These are phyloP conservation scores for Rafetus swinhoei DNA, from an alignment of 2,113 vertebrate species.

Conservation along the genomic window DNA sequence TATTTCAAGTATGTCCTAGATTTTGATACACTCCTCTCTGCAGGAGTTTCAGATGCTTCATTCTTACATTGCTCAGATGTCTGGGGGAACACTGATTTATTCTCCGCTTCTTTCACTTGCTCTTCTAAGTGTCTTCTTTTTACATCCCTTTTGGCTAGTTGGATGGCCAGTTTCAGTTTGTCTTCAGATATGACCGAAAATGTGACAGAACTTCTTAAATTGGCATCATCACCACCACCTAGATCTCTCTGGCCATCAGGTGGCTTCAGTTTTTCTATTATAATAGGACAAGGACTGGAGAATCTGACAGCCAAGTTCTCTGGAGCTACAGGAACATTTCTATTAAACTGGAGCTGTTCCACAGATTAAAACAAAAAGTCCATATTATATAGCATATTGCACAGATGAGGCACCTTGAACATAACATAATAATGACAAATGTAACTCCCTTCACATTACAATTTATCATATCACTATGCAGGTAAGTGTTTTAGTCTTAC, in stretches of 20 bases:
- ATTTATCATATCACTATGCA: background rate
- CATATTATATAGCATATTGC: background rate
- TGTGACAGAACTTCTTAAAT: slow-evolving; percentile 73
- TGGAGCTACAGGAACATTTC: slow-evolving; percentile 74
- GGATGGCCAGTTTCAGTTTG: slow-evolving; percentile 85
- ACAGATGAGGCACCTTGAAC: background rate
- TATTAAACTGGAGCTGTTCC: slow-evolving; percentile 89
- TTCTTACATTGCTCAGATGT: slow-evolving; percentile 55
- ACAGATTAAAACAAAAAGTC: slow-evolving; percentile 20
- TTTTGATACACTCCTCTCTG: slow-evolving; percentile 10
- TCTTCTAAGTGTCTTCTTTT: slow-evolving; percentile 78
- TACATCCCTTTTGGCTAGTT: slow-evolving; percentile 89
- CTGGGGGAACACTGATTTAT: slow-evolving; percentile 14
- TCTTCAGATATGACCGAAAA: slow-evolving; percentile 93
- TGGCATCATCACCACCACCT: slow-evolving; percentile 45
- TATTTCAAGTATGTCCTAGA: background rate
- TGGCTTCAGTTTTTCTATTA: slow-evolving; percentile 88
- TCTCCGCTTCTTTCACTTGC: slow-evolving; percentile 49
- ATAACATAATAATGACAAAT: background rate
- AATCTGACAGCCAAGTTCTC: slow-evolving; percentile 83
- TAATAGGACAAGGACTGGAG: slow-evolving; percentile 82
- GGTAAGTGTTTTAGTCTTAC: background rate
- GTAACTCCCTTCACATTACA: background rate
- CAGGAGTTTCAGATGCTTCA: background rate
- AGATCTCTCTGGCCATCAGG: background rate